Evolutionary conservation across 2,797 vertebrate genomes (phyloP).

Genomic region (Taeniopygia guttata): DNA sequence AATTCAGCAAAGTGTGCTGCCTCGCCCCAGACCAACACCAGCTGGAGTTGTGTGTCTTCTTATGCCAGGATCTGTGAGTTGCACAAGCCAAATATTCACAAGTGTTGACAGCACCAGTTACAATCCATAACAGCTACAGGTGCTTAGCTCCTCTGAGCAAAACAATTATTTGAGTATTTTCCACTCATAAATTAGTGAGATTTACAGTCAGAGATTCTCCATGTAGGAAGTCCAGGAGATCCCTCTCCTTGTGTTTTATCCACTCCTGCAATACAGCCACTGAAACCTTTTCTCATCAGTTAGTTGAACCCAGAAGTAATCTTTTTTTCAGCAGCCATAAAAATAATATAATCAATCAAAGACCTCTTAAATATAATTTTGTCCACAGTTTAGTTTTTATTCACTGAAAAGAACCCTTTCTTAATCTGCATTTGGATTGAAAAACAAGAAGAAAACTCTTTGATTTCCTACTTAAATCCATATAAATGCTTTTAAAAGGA

Average conservation of each 20-base stretch:
- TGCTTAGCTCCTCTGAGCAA: background rate
- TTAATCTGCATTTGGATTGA: background rate
- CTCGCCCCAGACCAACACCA: background rate
- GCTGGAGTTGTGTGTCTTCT: background rate
- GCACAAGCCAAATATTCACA: background rate
- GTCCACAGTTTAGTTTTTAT: background rate
- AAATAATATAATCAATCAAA: background rate
- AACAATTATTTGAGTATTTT: background rate
- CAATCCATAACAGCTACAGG: background rate
- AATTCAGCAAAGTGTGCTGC: background rate
- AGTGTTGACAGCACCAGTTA: background rate
- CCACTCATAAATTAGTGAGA: background rate
- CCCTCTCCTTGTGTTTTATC: background rate
- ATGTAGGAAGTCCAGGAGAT: background rate
- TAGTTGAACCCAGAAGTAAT: background rate
- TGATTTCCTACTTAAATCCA: background rate
- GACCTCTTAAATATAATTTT: background rate
- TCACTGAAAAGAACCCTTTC: background rate
- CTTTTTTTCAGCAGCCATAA: background rate
- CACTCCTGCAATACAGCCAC: background rate
- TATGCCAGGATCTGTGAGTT: background rate
- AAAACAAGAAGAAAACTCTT: background rate
- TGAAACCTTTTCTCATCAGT: background rate
- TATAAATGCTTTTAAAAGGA: background rate
- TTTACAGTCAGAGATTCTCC: background rate